Evolutionary conservation across 2,113 vertebrate species (phyloP).

Genomic region (Illadopsis cleaveri): DNA sequence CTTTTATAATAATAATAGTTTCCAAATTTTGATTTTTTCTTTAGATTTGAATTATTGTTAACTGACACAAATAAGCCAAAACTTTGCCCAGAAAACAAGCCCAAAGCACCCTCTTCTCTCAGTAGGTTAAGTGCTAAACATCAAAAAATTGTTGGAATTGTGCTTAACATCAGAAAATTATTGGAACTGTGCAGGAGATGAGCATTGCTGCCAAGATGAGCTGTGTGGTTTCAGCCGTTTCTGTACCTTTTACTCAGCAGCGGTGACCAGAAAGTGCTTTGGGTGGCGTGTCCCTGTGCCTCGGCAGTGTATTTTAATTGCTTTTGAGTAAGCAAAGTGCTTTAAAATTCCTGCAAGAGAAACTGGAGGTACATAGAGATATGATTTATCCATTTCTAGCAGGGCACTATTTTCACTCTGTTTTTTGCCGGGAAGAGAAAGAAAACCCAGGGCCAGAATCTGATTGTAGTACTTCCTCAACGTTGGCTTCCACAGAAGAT

Average conservation of each 20-base stretch:
- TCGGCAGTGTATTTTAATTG: background rate
- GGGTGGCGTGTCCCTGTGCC: background rate
- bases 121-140: background rate
- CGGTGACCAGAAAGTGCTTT: background rate
- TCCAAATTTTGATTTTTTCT: background rate
- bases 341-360: background rate
- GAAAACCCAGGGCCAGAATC: background rate
- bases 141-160: too few species aligned
- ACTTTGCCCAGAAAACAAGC: background rate
- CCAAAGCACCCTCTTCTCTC: background rate
- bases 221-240: accelerated
- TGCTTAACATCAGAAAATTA: background rate
- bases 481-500: background rate
- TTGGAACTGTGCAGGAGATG: background rate
- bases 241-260: accelerated
- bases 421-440: background rate
- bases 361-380: background rate
- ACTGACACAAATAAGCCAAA: background rate
- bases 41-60: background rate
- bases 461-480: background rate
- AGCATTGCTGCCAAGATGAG: background rate
- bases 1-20: background rate
- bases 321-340: background rate
- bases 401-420: accelerated
- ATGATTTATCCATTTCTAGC: background rate